These are phyloP conservation scores for Saccostrea cuccullata DNA, from an alignment of 1,140 invertebrate species.

Conservation along the genomic window DNA sequence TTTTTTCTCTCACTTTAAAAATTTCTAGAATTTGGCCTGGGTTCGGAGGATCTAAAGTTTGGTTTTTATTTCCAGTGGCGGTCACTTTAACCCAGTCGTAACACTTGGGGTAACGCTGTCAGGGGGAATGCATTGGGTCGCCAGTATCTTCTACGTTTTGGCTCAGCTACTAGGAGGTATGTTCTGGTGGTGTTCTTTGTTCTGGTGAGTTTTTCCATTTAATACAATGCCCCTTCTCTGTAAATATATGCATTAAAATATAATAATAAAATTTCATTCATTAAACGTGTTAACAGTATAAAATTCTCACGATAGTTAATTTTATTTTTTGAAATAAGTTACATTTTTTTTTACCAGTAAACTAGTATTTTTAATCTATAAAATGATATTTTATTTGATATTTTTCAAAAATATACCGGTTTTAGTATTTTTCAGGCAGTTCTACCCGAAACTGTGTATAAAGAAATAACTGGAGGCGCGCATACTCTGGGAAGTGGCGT, in stretches of 20 bases:
- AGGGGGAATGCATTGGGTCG: conserved; percentile 66
- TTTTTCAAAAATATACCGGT: too few relatives aligned
- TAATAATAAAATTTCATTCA: too few relatives aligned
- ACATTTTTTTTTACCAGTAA: too few relatives aligned
- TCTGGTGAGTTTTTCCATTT: conserved; percentile 62
- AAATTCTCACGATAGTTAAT: too few relatives aligned
- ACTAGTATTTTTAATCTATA: too few relatives aligned
- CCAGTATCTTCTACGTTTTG: conserved; percentile 69
- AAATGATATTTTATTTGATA: too few relatives aligned
- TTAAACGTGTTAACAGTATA: too few relatives aligned
- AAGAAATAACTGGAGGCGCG: conserved; percentile 59
- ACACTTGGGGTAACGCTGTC: conserved; percentile 70
- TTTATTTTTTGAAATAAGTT: too few relatives aligned
- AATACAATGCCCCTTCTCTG: too few relatives aligned
- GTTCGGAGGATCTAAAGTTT: background rate
- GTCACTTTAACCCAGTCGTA: conserved; percentile 78
- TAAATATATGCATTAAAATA: too few relatives aligned
- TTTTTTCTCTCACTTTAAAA: too few relatives aligned
- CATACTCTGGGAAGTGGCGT: conserved; percentile 48
- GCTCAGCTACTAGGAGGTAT: conserved; percentile 74
- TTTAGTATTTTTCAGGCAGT: conserved; percentile 58
- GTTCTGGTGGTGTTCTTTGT: conserved; percentile 72
- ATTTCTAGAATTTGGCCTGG: too few relatives aligned
- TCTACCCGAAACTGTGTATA: conserved; percentile 53
- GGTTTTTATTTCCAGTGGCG: conserved; percentile 73